These are phyloP conservation scores for Caenorhabditis japonica DNA, from an alignment of 2,888 invertebrate genomes.

Conservation along the genomic window DNA sequence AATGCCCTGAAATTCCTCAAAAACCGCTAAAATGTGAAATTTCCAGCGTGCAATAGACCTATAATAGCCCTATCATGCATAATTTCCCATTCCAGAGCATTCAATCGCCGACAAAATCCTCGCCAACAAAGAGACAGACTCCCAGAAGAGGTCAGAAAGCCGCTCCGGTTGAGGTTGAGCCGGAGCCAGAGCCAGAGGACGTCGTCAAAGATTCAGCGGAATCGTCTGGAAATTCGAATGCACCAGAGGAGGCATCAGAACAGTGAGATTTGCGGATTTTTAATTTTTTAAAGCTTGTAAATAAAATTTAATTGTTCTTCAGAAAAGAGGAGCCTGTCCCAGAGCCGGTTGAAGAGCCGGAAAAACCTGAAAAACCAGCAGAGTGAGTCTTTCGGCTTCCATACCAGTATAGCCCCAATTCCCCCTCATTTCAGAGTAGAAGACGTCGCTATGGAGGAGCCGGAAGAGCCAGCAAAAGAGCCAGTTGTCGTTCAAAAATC, in stretches of 20 bases:
- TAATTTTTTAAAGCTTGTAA: background rate
- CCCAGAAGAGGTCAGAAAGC: slow-evolving; percentile 13
- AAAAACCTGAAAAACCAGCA: no score
- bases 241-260: background rate
- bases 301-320: background rate
- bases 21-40: no score
- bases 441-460: no score
- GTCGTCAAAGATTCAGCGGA: no score
- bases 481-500: background rate
- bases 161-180: background rate
- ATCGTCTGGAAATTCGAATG: no score
- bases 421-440: no score
- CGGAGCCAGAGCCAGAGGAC: slow-evolving; percentile 1
- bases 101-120: slow-evolving; percentile 12
- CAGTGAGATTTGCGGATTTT: background rate
- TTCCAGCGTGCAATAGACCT: no score
- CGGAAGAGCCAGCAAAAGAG: slow-evolving; percentile 6
- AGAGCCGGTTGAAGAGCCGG: no score
- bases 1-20: no score
- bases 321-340: slow-evolving; percentile 15
- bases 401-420: no score
- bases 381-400: no score
- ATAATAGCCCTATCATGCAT: background rate
- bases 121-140: slow-evolving; percentile 22
- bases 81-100: slow-evolving; percentile 8